Evolutionary conservation across 2,113 vertebrate genomes (phyloP), one percentile per base, ranked within the genome.

Genomic region (Glaucidium brasilianum): DNA sequence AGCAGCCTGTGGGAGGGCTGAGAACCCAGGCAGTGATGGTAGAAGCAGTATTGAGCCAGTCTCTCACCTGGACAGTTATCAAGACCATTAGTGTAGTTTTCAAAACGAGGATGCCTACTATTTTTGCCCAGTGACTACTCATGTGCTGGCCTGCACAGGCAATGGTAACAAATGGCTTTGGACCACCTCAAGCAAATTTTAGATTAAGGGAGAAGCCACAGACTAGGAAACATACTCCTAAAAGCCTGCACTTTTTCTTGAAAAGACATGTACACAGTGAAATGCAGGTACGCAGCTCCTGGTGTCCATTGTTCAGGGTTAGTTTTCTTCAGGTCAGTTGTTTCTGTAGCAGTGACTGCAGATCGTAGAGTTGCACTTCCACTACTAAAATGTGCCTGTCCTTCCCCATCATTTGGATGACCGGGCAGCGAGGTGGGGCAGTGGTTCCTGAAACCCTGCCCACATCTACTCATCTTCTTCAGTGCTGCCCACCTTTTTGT

Each of bases 341-440:
- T 47, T 53, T 11, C 59, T 52, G 50, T 22, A 39, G 74, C 37
- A 14, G 50, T 18, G 1, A 34, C 43, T 4, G 14, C 45, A 37
- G 67, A 21, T 10, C 2, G 5, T 4, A 53, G 68, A 56, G 68
- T 19, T 67, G n/a, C 15, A 5, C 21, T 84, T 41, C 5, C 6
- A 17, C 10, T 10, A 3, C 0, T 27, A 9, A 9, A 26, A 49
- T 19, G 26, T 7, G 13, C 18, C 25, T 34, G 19, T 21, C 45
- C 22, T 22, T 35, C 35, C 35, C 34, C 4, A 0, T 22, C 6
- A 1, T 23, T 14, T 10, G 6, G 53, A 3, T 10, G 47, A 16
- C 60, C 55, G 1, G 32, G 49, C 41, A 49, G 49, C 8, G 2
- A 27, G 41, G 29, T 3, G 56, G 13, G n/a, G 23, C 25, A 4